Base-by-base conservation (phyloP, 1,140 invertebrate genomes). In the Anoplophora glabripennis region DNA sequence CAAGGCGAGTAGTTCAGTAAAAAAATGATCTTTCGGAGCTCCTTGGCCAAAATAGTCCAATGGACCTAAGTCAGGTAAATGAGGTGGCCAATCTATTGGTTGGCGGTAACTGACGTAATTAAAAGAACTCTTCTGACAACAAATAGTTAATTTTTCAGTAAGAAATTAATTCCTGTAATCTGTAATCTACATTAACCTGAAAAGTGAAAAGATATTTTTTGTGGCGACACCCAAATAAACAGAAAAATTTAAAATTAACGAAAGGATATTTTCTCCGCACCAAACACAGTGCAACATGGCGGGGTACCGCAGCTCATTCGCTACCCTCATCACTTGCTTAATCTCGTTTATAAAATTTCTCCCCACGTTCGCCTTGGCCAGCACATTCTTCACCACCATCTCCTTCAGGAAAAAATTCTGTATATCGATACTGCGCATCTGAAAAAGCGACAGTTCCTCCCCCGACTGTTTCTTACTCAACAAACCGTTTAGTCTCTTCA, bases 181-280 rank as follows among this genome's bases (percentile, higher is more conserved):
- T 45, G 8, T 9, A 17, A 45, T 12, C 9, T 7, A 45, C 7
- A 11, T 9, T 12, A 14, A 1, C 9, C 9, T 0, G 15, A 45
- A 12, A 9, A 12, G 42, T 8, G 9, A 45, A 45, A 45, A 8
- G n/a, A 11, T n/a, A 12, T 14, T 45, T 10, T 12, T 12, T 12
- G 8, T 11, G 8, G n/a, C 8, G 8, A 45, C 15, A 11, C 8
- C 9, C 14, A 10, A 12, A 8, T 9, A 9, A 9, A 37, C 36
- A n/a, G 36, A 9, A n/a, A 10, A 34, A 1, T 37, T 44, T 38
- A 55, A 61, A 11, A 38, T n/a, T 8, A 53, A 49, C 53, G 60
- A 69, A 69, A 69, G 65, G 65, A 66, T 68, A 69, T 68, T 67
- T 66, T 72, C 64, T 48, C 67, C 67, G 60, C 72, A 73, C 66